These are phyloP conservation scores for Heloderma charlesbogerti DNA, from an alignment of 2,113 vertebrate genomes.

Conservation along the genomic window DNA sequence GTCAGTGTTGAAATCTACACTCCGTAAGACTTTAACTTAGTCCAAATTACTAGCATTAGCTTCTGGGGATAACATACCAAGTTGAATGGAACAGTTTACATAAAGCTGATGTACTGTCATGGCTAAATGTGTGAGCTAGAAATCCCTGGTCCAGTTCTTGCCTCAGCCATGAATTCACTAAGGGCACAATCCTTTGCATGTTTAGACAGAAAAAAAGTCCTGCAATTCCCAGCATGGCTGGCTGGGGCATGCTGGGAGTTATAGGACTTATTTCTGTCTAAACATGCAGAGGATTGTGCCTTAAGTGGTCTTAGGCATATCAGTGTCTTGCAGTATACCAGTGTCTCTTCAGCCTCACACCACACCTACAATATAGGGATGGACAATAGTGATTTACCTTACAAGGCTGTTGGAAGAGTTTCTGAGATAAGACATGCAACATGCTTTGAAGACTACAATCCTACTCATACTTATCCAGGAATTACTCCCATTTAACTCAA, in stretches of 20 bases:
- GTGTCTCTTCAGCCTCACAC: not conserved
- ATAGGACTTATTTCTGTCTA: no score
- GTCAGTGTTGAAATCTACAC: not conserved
- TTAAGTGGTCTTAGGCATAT: not conserved
- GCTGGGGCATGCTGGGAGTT: no score
- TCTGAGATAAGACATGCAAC: not conserved
- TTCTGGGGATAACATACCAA: not conserved
- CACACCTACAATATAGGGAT: not conserved
- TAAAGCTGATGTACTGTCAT: no score
- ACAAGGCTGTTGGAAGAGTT: not conserved
- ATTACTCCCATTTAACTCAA: not conserved
- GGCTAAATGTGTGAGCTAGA: not conserved
- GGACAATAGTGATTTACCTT: not conserved
- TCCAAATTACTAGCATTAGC: not conserved
- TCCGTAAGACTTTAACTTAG: not conserved
- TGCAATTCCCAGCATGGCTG: no score
- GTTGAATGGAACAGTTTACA: not conserved
- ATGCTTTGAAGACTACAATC: not conserved
- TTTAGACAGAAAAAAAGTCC: no score
- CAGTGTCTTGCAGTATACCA: not conserved
- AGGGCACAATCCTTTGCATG: no score
- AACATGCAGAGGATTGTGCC: no score
- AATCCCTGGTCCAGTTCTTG: not conserved
- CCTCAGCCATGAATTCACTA: not conserved
- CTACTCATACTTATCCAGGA: not conserved